These are phyloP conservation scores for Drosophila kurseongensis DNA, from an alignment of 1,140 invertebrate species.

Conservation along the genomic window DNA sequence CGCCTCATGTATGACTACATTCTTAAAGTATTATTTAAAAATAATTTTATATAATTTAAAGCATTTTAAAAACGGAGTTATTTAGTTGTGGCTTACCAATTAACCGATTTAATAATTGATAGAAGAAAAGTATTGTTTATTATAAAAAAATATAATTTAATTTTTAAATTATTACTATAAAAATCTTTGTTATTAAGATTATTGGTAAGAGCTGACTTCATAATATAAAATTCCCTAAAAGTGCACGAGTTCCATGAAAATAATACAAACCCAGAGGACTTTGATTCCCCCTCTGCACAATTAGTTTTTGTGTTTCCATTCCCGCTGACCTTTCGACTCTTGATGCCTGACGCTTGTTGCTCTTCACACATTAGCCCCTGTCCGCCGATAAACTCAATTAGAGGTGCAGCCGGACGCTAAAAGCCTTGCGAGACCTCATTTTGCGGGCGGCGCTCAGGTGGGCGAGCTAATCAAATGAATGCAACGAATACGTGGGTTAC, in stretches of 20 bases:
- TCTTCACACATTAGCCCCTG: slow-evolving; percentile 13
- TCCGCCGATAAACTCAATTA: slow-evolving; percentile 43
- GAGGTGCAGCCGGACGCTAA: slow-evolving; percentile 56
- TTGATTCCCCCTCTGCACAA: not conserved
- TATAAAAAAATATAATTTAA: no score
- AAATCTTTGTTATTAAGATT: no score
- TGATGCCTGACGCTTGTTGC: slow-evolving; percentile 16
- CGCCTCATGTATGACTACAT: not conserved
- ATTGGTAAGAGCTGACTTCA: no score
- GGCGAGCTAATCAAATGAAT: slow-evolving; percentile 63
- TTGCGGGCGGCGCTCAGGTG: slow-evolving; percentile 1
- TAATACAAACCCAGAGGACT: not conserved
- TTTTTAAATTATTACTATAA: no score
- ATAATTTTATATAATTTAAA: no score
- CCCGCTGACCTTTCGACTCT: slow-evolving; percentile 31
- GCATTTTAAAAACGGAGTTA: no score
- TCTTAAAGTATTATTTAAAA: no score
- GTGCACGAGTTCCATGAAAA: not conserved
- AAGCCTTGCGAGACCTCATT: slow-evolving; percentile 48
- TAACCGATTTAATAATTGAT: no score
- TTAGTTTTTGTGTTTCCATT: slow-evolving; percentile 1
- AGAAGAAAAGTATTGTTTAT: no score
- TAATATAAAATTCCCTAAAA: not conserved
- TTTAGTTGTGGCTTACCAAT: no score
- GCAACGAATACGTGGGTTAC: slow-evolving; percentile 45